Evolutionary conservation across 2,888 invertebrate genomes (phyloP), one percentile per base, ranked within the genome.

Genomic region (Melolontha melolontha): DNA sequence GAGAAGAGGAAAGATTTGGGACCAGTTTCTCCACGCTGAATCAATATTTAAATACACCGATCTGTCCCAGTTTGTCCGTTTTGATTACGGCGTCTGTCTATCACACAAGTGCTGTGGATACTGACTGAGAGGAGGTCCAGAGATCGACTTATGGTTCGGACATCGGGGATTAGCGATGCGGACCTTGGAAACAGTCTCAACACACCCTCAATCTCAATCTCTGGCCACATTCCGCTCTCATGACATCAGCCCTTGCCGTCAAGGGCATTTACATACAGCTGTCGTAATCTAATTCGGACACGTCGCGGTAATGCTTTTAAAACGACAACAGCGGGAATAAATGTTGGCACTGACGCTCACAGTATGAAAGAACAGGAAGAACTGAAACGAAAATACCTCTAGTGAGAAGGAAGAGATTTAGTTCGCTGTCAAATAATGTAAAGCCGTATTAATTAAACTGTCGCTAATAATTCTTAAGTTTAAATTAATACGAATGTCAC

Each of bases 31-130:
- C 27, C 42, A 57, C 41, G n/a, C 42, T n/a, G 14, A 57, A 57
- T 57, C 57, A 57, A 57, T 57, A 57, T 57, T 57, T 57, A 57
- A 57, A 57, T 44, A 57, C 57, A 44, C n/a, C n/a, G 42, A 57
- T 57, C 42, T 42, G 41, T 27, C 42, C 57, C 22, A 22, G 57
- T 27, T 57, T 29, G 27, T 27, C 29, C 44, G 29, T 57, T 57
- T 57, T 57, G 57, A 57, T 42, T 57, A 42, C n/a, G 44, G 41
- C 42, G 57, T 57, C 29, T 57, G 57, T 57, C 29, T 44, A 27
- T 57, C 57, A 42, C 57, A 57, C 41, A 42, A 42, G 57, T 57
- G n/a, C 42, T 16, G 41, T 57, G 27, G 44, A 57, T 57, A 42
- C 42, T 57, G 42, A 27, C n/a, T 17, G 42, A 29, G 5, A 42